Percentiles rank a stretch among this genome's conserved stretches.
Evolutionary conservation across 2,113 vertebrate species (phyloP).

Genomic region (Hiodon tergisus): DNA sequence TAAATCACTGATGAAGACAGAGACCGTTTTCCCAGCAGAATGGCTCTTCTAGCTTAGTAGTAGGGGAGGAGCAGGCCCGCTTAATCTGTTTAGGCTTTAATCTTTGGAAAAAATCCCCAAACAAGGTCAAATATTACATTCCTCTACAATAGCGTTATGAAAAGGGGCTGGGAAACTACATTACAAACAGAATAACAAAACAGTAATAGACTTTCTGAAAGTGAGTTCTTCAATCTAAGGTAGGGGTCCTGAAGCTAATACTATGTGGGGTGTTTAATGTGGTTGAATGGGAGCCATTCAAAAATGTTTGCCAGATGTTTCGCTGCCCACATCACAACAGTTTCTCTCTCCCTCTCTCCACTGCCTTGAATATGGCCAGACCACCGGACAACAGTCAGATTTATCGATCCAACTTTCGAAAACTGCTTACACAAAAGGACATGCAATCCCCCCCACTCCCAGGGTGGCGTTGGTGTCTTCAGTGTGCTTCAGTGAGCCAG

Average conservation of each 20-base stretch:
- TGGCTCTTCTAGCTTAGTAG: background rate
- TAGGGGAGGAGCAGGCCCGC: slow-evolving; percentile 35
- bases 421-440: slow-evolving; percentile 69
- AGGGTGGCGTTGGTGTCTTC: slow-evolving; percentile 52
- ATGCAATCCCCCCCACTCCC: slow-evolving; percentile 58
- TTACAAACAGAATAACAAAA: background rate
- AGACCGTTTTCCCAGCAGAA: slow-evolving; percentile 53
- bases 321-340: slow-evolving; percentile 8
- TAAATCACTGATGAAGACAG: slow-evolving; percentile 68
- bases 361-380: background rate
- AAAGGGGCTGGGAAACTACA: background rate
- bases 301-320: slow-evolving; percentile 16
- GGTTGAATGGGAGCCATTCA: background rate
- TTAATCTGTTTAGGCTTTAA: slow-evolving; percentile 27
- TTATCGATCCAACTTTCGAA: slow-evolving; percentile 62
- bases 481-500: slow-evolving; percentile 54
- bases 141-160: background rate
- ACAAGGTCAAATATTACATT: background rate
- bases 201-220: background rate
- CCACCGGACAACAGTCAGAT: slow-evolving; percentile 24
- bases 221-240: background rate
- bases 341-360: background rate
- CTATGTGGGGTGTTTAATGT: background rate
- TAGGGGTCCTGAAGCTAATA: background rate
- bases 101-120: background rate